Percentiles rank a stretch among this genome's conserved stretches.
Conservation (phyloP, 2,797 vertebrate genomes). For the Cossypha caffra region DNA sequence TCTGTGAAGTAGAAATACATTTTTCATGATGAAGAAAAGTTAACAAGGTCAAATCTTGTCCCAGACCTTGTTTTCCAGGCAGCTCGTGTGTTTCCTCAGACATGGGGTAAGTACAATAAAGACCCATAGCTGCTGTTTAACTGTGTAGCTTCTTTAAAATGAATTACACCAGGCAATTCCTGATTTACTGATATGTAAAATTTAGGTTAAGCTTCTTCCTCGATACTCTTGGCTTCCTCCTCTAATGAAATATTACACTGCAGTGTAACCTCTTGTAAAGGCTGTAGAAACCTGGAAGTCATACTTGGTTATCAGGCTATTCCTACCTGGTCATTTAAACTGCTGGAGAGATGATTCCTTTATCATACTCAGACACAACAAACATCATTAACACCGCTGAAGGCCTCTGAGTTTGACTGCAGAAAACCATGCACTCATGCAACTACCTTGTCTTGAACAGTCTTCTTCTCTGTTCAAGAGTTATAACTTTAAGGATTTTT, state of each 20-base stretch:
- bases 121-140: not conserved
- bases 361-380: not conserved
- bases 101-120: not conserved
- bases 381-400: no score
- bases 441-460: not conserved
- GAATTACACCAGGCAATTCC: not conserved
- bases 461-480: not conserved
- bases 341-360: not conserved
- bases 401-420: not conserved
- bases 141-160: not conserved
- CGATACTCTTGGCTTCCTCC: not conserved
- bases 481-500: not conserved
- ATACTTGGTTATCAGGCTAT: rapidly evolving
- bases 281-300: not conserved
- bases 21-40: not conserved
- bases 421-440: not conserved
- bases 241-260: not conserved
- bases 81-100: not conserved
- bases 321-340: not conserved
- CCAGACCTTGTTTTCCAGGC: not conserved
- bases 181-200: not conserved
- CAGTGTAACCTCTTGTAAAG: not conserved
- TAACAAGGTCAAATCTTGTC: not conserved
- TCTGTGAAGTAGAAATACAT: not conserved
- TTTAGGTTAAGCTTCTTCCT: not conserved